These are phyloP conservation scores for Varanus komodoensis DNA, from an alignment of 2,113 vertebrate species.

Conservation along the genomic window DNA sequence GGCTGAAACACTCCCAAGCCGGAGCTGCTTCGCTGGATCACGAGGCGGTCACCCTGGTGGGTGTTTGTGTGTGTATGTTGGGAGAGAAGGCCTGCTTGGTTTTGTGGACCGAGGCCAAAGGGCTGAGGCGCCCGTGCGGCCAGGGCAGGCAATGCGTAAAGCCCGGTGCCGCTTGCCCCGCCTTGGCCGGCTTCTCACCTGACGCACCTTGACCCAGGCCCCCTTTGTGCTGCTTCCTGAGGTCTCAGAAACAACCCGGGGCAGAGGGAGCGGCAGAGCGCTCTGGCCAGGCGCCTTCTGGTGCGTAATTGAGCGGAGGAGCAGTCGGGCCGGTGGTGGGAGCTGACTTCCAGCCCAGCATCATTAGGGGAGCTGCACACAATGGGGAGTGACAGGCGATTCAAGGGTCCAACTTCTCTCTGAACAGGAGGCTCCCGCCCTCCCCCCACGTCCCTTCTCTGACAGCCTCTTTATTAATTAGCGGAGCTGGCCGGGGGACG, in stretches of 20 bases:
- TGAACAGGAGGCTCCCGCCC: conserved; percentile 76
- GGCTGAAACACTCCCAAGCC: background rate
- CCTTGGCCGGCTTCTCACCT: background rate
- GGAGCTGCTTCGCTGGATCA: background rate
- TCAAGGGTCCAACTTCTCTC: conserved; percentile 77
- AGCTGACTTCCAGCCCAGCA: conserved; percentile 77
- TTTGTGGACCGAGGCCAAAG: background rate
- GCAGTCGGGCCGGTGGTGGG: conserved; percentile 66
- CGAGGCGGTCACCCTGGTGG: background rate
- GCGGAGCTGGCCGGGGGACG: conserved; percentile 76
- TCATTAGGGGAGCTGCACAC: conserved; percentile 76
- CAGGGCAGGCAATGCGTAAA: too few species aligned
- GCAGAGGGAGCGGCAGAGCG: conserved; percentile 54
- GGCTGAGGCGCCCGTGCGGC: background rate
- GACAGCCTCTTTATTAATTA: conserved; percentile 79
- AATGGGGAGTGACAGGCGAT: conserved; percentile 75
- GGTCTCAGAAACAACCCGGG: background rate
- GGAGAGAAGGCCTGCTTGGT: background rate
- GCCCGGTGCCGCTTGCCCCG: too few species aligned
- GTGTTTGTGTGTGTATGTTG: background rate
- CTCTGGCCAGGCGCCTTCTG: conserved; percentile 64
- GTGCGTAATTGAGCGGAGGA: conserved; percentile 72
- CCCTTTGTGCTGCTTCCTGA: background rate
- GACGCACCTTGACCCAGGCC: background rate
- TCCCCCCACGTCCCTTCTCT: conserved; percentile 61